Evolutionary conservation across 23 tunicate species (phyloP).

Genomic region (Diplosoma virens): DNA sequence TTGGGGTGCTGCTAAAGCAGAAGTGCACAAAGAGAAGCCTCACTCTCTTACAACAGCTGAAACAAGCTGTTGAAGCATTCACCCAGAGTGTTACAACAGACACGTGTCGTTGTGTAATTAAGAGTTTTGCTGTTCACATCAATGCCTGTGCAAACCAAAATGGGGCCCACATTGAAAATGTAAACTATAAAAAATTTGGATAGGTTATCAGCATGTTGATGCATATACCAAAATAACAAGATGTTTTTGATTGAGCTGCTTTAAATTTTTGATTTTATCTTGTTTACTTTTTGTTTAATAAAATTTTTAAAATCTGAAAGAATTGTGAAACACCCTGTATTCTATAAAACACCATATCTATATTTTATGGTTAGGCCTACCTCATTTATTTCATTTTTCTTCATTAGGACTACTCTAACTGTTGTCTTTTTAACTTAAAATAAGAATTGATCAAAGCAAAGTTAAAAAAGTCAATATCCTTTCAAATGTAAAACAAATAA

Average conservation of each 20-base stretch:
- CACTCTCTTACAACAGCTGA: conserved; percentile 5
- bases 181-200: conserved; percentile 2
- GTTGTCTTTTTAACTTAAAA: too few species aligned
- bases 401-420: too few species aligned
- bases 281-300: conserved; percentile 13
- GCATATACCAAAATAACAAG: conserved; percentile 16
- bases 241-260: conserved; percentile 9
- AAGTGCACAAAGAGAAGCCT: conserved; percentile 16
- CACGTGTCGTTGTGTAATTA: background rate
- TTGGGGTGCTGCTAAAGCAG: conserved; percentile 31
- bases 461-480: too few species aligned
- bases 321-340: conserved; percentile 29
- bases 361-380: too few species aligned
- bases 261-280: conserved; percentile 15
- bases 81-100: conserved; percentile 21
- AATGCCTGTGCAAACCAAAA: conserved; percentile 26
- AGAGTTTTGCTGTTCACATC: conserved; percentile 13
- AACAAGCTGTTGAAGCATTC: conserved; percentile 27
- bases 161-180: conserved; percentile 14
- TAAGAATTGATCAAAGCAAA: too few species aligned
- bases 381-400: too few species aligned
- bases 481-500: too few species aligned
- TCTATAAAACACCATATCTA: too few species aligned
- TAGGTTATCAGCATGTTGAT: conserved; percentile 13
- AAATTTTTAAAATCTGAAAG: conserved; percentile 18